Base-by-base conservation (phyloP, 1,140 invertebrate species). In the Zaprionus nigranus region DNA sequence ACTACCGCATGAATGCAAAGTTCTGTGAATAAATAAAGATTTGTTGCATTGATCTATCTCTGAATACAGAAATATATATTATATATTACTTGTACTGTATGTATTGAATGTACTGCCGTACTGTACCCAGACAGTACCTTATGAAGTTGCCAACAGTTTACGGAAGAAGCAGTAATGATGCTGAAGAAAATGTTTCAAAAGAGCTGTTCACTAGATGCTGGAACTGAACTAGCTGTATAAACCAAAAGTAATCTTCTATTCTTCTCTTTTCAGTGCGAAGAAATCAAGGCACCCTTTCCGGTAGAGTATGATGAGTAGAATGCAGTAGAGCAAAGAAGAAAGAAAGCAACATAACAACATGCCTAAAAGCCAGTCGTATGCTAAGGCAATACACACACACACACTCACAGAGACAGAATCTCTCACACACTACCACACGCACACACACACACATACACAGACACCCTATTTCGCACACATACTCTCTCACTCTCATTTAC, bases 301-400 rank as follows among this genome's bases (percentile, higher is more conserved):
- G 30, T n/a, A 57, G 54, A 6, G 54, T n/a, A 57, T 57, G 9
- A 0, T 5, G 13, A 36, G 20, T 34, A 63, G 43, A 62, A 61
- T 30, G n/a, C 26, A 6, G 38, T 11, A 30, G 49, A 51, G 61
- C 28, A 65, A 36, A n/a, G 5, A 53, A 38, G 40, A 12, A 13
- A 22, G 11, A 53, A 36, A 64, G 53, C 34, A 54, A 40, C 53
- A 26, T 59, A 20, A 38, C 53, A 51, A 46, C 40, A 40, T 57
- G 77, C 57, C 72, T 75, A 70, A 79, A 74, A 74, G 28, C 36
- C 34, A 54, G 24, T 64, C 5, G 43, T 53, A 78, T 63, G 34
- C 68, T 53, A 78, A 77, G 59, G 71, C 58, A 51, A 34, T 54
- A 36, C 65, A 59, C 30, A 30, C 65, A 59, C 30, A 30, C n/a